Evolutionary conservation across 2,113 vertebrate species (phyloP).

Genomic region (Hippoglossus stenolepis): DNA sequence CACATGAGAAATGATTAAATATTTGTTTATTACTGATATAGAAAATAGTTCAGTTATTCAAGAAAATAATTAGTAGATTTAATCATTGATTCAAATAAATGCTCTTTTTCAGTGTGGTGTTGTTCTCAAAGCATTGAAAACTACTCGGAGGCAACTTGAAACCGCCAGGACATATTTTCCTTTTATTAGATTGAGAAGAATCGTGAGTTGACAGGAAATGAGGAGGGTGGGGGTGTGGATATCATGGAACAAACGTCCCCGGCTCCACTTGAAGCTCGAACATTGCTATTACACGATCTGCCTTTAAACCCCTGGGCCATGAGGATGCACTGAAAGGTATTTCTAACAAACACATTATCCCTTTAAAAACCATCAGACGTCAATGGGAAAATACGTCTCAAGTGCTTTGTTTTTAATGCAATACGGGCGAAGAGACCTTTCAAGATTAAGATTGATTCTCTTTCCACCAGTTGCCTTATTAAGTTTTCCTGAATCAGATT

Average conservation of each 20-base stretch:
- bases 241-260: not conserved
- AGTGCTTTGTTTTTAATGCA: not conserved
- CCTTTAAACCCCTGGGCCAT: not conserved
- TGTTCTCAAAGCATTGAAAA: not conserved
- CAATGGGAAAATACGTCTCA: not conserved
- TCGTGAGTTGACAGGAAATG: conserved; percentile 11
- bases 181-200: conserved; percentile 18
- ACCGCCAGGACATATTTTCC: not conserved
- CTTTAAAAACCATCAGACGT: not conserved
- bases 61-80: not conserved
- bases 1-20: too few relatives aligned
- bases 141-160: not conserved
- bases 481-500: not conserved
- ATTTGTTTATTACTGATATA: too few relatives aligned
- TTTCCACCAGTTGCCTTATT: not conserved
- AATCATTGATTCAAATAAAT: not conserved
- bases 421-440: not conserved
- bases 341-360: conserved; percentile 12
- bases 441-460: not conserved
- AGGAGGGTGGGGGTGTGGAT: not conserved
- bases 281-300: not conserved
- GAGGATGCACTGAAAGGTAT: not conserved
- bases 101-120: not conserved
- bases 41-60: not conserved
- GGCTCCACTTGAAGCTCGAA: not conserved